phyloP scores from a whole-genome alignment of 2,113 vertebrate species.

The Sclerurus mexicanus region DNA sequence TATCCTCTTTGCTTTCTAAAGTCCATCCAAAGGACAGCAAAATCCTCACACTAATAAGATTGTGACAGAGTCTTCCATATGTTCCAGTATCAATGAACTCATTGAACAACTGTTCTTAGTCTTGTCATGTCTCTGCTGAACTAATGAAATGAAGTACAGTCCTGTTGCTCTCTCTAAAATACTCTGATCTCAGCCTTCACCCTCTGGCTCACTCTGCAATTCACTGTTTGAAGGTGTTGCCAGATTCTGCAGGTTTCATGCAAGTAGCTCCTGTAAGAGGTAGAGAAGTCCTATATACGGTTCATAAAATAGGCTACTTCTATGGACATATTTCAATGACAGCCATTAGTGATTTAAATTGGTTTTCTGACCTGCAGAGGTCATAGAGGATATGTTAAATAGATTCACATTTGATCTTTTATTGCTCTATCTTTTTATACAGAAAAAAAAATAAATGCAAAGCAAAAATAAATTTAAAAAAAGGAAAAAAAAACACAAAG shows the following conservation, averaged over 20 bases:
- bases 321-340: background rate
- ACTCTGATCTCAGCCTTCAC: background rate
- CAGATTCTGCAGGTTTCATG: background rate
- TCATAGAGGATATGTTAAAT: background rate
- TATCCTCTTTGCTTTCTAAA: constrained; percentile 42
- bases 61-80: constrained; percentile 39
- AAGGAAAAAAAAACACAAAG: background rate
- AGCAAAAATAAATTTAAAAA: background rate
- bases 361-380: background rate
- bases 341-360: background rate
- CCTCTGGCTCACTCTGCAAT: background rate
- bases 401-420: background rate
- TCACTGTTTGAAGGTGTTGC: background rate
- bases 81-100: constrained; percentile 30
- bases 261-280: background rate
- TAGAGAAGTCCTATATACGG: background rate
- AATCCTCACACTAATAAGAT: background rate
- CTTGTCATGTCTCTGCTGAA: background rate
- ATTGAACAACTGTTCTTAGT: background rate
- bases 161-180: constrained; percentile 16
- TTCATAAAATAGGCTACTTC: background rate
- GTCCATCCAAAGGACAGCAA: constrained; percentile 25
- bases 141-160: background rate
- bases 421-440: background rate
- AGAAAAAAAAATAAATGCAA: background rate